phyloP scores from a whole-genome alignment of 2,888 invertebrate species.

The Hypercompe scribonia region DNA sequence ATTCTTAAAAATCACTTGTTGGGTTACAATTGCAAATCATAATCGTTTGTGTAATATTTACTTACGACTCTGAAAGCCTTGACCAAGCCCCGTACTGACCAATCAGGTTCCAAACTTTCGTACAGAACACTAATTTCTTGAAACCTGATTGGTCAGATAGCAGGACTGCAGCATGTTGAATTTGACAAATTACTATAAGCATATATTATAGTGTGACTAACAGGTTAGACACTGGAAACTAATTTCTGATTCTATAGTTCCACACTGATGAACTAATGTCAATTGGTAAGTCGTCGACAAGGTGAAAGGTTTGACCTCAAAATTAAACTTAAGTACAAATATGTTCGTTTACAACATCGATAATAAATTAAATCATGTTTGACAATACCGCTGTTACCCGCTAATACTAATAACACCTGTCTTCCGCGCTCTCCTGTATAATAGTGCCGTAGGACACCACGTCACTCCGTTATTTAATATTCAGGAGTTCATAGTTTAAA shows the following conservation, averaged over 20 bases:
- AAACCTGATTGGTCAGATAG: too few relatives aligned
- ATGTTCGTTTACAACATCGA: not conserved
- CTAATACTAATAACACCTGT: not conserved
- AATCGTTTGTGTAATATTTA: not conserved
- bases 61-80: not conserved
- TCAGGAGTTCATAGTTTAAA: constrained; percentile 18
- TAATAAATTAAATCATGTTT: not conserved
- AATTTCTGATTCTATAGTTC: not conserved
- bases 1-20: not conserved
- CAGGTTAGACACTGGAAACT: not conserved
- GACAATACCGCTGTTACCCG: not conserved
- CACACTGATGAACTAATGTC: not conserved
- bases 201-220: too few relatives aligned
- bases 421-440: constrained; percentile 10
- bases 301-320: not conserved
- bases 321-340: constrained; percentile 9
- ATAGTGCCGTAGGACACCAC: not conserved
- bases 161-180: too few relatives aligned
- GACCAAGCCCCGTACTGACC: too few relatives aligned
- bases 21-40: not conserved
- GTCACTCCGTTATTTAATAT: constrained; percentile 13
- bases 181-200: too few relatives aligned
- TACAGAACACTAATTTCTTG: too few relatives aligned
- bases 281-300: not conserved
- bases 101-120: too few relatives aligned